Evolutionary conservation across 2,797 vertebrate genomes (phyloP), one percentile per base, ranked within the genome.

Genomic region (Notamacropus eugenii): DNA sequence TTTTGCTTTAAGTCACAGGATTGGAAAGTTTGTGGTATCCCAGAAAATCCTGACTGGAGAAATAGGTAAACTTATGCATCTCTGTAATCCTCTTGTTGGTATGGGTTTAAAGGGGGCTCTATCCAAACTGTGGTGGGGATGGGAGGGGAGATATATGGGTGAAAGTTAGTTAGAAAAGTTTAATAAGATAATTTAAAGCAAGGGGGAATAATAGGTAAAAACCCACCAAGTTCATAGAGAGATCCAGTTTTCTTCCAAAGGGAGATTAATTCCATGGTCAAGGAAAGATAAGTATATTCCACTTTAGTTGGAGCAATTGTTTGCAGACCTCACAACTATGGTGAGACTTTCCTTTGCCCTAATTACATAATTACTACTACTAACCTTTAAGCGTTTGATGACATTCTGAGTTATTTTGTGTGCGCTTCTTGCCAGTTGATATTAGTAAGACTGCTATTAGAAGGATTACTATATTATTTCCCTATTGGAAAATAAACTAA

Each of bases 381-480:
- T 55, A 5, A 0, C 0, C 0, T 6, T 40, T 0, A 24, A 54
- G 56, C 3, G 0, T 11, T 0, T 14, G 56, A 3, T 0, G 1
- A 4, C 8, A 3, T 54, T 91, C 91, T 24, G 1, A 0, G 0
- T 16, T 1, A 3, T n/a, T 14, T 57, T 29, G 14, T 24, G 0
- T 0, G 0, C 0, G 1, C 27, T 54, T 90, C 56, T 95, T 90
- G 24, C 92, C 93, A 6, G 8, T 28, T 91, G 67, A 27, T 2
- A 0, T 54, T 40, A 55, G 87, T 50, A 5, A 1, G 1, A 0
- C 24, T 10, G 62, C 91, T 27, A 28, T 10, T 1, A 0, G 28
- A 24, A 55, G 57, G 1, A 5, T 1, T 0, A 46, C 62, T 31
- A 0, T 5, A 4, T 10, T 67, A 10, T 10, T 22, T 11, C 59